A percentile compares a stretch with the other conserved stretches of the same genome.
phyloP scores from a whole-genome alignment of 2,888 invertebrate genomes.

The Apamea epomidion region DNA sequence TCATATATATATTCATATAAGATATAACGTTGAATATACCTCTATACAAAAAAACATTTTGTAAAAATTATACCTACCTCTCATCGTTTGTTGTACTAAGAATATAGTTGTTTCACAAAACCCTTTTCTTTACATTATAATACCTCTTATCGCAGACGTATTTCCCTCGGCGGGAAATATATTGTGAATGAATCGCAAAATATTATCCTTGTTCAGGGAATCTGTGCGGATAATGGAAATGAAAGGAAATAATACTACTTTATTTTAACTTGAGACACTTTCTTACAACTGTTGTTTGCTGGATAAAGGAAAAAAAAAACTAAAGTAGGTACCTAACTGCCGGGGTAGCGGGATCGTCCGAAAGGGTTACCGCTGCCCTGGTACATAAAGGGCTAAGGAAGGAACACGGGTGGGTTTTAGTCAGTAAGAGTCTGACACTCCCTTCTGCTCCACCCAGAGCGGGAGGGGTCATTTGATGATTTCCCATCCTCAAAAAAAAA shows the following conservation, averaged over 20 bases:
- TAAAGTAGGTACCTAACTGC: neutral
- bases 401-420: no score
- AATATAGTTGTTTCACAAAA: neutral
- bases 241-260: constrained; percentile 9
- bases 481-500: no score
- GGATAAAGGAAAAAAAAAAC: neutral
- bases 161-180: neutral
- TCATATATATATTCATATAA: no score
- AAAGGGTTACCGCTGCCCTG: no score
- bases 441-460: no score
- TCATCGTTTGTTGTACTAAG: neutral
- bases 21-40: no score
- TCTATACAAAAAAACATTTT: no score
- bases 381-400: no score
- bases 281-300: neutral
- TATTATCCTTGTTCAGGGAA: constrained; percentile 23
- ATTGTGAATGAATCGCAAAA: constrained; percentile 1
- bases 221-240: neutral
- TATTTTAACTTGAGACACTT: neutral
- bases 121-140: constrained; percentile 6
- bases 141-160: neutral
- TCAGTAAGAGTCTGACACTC: no score
- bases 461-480: no score
- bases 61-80: no score
- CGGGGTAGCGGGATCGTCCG: no score